These are phyloP conservation scores for Magallana gigas DNA, from an alignment of 1,140 invertebrate genomes.

Conservation along the genomic window DNA sequence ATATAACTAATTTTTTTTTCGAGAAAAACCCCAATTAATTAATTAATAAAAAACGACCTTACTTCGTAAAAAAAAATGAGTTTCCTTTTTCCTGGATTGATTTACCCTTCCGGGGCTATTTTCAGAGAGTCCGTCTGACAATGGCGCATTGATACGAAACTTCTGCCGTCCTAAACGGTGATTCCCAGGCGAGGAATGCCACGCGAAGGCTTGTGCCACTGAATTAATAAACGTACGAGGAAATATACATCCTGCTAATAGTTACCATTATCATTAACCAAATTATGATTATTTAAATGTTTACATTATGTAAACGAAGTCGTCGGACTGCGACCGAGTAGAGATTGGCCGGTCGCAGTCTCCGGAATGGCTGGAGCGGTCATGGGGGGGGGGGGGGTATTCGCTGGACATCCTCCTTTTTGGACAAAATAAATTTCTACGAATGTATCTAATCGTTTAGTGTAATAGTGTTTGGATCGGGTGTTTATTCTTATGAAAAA, in stretches of 20 bases:
- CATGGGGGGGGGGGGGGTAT: too few species aligned
- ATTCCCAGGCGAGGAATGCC: background rate
- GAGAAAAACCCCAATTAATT: too few species aligned
- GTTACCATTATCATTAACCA: constrained; percentile 11
- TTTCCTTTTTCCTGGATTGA: background rate
- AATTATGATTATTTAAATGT: constrained; percentile 25
- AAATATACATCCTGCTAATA: constrained; percentile 5
- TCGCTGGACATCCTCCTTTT: too few species aligned
- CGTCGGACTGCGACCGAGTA: background rate
- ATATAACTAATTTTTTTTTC: too few species aligned
- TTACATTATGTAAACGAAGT: constrained; percentile 9
- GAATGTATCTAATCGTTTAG: too few species aligned
- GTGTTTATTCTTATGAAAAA: too few species aligned
- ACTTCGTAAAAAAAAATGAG: background rate
- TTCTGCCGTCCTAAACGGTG: background rate
- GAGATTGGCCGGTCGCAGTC: too few species aligned
- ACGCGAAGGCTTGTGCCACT: background rate
- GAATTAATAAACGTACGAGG: background rate
- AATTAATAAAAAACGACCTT: background rate
- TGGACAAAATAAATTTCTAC: too few species aligned
- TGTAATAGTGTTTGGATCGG: too few species aligned
- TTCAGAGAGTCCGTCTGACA: background rate
- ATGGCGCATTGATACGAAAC: background rate
- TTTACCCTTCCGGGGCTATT: background rate
- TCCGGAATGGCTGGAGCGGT: too few species aligned